Conservation (phyloP, 2,113 vertebrate species). For the Ascaphus truei region DNA sequence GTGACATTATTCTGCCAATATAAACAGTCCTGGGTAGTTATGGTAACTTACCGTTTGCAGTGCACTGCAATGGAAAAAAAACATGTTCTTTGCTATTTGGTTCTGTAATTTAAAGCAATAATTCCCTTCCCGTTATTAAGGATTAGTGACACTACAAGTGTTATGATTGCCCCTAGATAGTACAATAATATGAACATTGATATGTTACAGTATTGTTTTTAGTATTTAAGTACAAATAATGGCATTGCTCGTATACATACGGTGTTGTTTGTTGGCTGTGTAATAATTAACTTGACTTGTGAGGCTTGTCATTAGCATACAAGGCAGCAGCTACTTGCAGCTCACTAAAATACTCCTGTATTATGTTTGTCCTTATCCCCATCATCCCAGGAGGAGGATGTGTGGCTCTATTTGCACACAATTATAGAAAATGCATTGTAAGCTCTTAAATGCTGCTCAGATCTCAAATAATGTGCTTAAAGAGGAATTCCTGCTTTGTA, state of each 20-base stretch:
- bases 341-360: background rate
- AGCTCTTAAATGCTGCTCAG: too few relatives aligned
- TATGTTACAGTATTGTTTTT: background rate
- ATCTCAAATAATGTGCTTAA: too few relatives aligned
- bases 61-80: background rate
- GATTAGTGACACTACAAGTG: too few relatives aligned
- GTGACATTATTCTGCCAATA: background rate
- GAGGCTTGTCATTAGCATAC: background rate
- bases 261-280: background rate
- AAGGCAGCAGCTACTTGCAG: background rate
- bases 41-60: constrained; percentile 3
- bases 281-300: background rate
- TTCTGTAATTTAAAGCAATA: too few relatives aligned
- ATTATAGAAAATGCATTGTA: too few relatives aligned
- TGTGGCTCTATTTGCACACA: too few relatives aligned
- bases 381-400: too few relatives aligned
- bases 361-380: background rate
- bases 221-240: background rate
- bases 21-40: constrained; percentile 21
- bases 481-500: too few relatives aligned
- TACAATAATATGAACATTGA: background rate
- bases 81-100: background rate
- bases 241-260: background rate
- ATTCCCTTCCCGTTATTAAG: too few relatives aligned
- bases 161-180: too few relatives aligned